These are phyloP conservation scores for Erebia ligea DNA, from an alignment of 2,888 invertebrate species.

Conservation along the genomic window DNA sequence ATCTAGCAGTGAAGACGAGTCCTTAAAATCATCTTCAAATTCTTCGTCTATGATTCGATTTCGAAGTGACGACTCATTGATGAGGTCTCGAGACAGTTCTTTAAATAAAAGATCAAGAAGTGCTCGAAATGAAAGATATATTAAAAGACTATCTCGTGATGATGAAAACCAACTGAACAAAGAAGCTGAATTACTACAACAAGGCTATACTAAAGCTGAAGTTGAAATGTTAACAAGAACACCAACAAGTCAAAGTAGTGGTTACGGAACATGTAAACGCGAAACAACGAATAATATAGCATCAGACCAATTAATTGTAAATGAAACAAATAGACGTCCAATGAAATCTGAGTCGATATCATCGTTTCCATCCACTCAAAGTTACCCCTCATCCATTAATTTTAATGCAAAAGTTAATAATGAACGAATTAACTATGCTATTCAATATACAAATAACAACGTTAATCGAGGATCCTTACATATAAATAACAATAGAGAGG, in stretches of 20 bases:
- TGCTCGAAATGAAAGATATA: conserved; percentile 91
- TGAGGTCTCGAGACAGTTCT: conserved; percentile 83
- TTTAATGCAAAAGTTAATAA: conserved; percentile 82
- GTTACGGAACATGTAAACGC: conserved; percentile 75
- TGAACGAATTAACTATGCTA: conserved; percentile 80
- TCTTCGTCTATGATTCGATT: conserved; percentile 86
- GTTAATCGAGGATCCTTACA: conserved; percentile 67
- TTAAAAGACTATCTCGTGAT: conserved; percentile 88
- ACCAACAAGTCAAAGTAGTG: conserved; percentile 78
- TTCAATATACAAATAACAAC: conserved; percentile 69
- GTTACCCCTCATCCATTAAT: conserved; percentile 80
- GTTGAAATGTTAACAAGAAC: conserved; percentile 82
- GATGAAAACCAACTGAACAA: conserved; percentile 84
- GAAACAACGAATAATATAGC: conserved; percentile 76
- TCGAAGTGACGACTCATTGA: conserved; percentile 87
- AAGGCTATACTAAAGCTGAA: conserved; percentile 78
- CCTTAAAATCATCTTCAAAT: conserved; percentile 83
- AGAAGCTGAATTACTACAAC: conserved; percentile 80
- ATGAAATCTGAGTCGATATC: conserved; percentile 79
- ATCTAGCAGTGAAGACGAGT: conserved; percentile 89
- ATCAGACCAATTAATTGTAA: conserved; percentile 60
- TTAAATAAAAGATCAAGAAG: conserved; percentile 86
- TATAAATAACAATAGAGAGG: conserved; percentile 67
- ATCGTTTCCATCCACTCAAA: conserved; percentile 79
- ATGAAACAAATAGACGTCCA: conserved; percentile 64